Evolutionary conservation across 1,140 invertebrate genomes (phyloP).

Genomic region (Eurytemora carolleeae): DNA sequence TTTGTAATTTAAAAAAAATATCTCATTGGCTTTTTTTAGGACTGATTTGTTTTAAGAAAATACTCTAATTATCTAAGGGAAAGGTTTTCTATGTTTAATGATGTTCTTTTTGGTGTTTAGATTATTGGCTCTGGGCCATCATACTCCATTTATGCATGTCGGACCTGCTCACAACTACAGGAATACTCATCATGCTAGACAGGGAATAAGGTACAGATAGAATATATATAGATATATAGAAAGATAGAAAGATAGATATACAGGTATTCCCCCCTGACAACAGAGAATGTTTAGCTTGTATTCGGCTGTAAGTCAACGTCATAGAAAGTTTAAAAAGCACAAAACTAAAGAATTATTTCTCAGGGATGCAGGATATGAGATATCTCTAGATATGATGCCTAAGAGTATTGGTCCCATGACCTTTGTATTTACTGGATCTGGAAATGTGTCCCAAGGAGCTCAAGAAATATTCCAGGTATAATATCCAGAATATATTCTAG

Average conservation of each 20-base stretch:
- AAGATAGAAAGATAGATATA: too few species aligned
- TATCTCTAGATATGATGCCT: constrained; percentile 89
- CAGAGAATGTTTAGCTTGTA: too few species aligned
- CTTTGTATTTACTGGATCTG: constrained; percentile 91
- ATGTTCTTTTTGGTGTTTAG: too few species aligned
- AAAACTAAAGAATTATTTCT: too few species aligned
- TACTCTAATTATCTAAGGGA: neutral
- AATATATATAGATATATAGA: too few species aligned
- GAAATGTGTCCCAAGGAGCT: constrained; percentile 38
- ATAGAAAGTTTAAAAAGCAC: too few species aligned
- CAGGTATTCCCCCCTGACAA: too few species aligned
- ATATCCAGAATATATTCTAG: constrained; percentile 20
- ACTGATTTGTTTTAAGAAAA: neutral
- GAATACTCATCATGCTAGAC: constrained; percentile 87
- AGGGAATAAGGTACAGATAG: constrained; percentile 28
- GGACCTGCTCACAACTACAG: constrained; percentile 95
- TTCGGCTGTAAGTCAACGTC: too few species aligned
- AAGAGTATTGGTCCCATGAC: constrained; percentile 91
- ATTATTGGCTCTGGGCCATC: constrained; percentile 82
- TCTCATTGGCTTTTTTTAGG: too few species aligned
- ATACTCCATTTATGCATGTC: constrained; percentile 98
- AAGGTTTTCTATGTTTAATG: too few species aligned
- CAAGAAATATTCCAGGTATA: constrained; percentile 21
- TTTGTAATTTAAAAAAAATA: too few species aligned
- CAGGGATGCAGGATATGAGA: constrained; percentile 92